Conservation (phyloP, 2,888 invertebrate species). For the Drosophila heteroneura region DNA sequence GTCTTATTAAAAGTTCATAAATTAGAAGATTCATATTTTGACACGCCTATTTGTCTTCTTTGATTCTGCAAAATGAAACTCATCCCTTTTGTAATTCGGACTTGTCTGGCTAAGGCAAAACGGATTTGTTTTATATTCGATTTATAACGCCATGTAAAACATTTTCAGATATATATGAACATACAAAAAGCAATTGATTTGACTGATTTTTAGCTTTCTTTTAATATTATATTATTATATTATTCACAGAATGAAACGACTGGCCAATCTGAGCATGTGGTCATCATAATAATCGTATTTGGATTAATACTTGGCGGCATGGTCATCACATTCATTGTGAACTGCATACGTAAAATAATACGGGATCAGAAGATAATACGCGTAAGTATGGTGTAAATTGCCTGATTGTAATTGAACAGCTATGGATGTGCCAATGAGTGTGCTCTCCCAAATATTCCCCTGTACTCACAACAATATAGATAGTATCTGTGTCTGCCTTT, state of each 20-base stretch:
- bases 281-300: slow-evolving; percentile 95
- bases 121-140: not conserved
- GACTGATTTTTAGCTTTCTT: too few species aligned
- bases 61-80: not conserved
- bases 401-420: slow-evolving; percentile 39
- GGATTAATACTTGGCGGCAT: slow-evolving; percentile 94
- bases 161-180: not conserved
- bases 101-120: not conserved
- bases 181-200: not conserved
- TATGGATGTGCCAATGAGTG: slow-evolving; percentile 15
- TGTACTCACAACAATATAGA: slow-evolving; percentile 1
- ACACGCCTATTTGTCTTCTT: not conserved
- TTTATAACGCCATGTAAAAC: not conserved
- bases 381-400: slow-evolving; percentile 86
- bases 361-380: slow-evolving; percentile 94
- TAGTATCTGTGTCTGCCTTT: slow-evolving; percentile 2
- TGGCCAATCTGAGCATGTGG: slow-evolving; percentile 89
- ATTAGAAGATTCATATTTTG: not conserved
- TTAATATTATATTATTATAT: too few species aligned
- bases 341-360: slow-evolving; percentile 93
- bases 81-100: not conserved
- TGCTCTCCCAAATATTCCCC: not conserved
- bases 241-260: slow-evolving; percentile 73
- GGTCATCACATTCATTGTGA: slow-evolving; percentile 95
- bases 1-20: not conserved